Percentiles rank a stretch among this genome's conserved stretches.
Evolutionary conservation across 1,140 invertebrate genomes (phyloP).

Genomic region (Paraescarpia echinospica): DNA sequence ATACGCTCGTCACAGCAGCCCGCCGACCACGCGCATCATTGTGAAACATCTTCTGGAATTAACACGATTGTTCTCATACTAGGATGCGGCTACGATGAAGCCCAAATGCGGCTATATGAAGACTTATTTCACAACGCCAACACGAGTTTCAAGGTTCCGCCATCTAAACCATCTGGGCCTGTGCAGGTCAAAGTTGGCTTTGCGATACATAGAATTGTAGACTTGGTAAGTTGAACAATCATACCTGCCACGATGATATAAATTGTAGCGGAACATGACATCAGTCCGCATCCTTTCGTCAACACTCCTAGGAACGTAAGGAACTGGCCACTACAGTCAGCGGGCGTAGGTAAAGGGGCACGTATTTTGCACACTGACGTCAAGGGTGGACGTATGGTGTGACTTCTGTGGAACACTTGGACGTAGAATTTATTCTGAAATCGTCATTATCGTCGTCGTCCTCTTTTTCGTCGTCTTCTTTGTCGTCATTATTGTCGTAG

Average conservation of each 20-base stretch:
- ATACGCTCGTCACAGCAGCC: neutral
- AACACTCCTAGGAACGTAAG: no score
- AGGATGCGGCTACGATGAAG: neutral
- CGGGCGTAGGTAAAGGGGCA: no score
- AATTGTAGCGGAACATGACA: no score
- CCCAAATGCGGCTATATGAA: neutral
- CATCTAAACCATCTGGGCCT: neutral
- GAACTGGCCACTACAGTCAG: no score
- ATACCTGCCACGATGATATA: neutral
- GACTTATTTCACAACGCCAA: neutral
- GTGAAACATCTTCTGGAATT: neutral
- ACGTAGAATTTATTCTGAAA: no score
- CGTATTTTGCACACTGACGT: no score
- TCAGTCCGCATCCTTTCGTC: no score
- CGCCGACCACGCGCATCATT: neutral
- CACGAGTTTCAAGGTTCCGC: neutral
- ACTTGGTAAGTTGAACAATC: neutral
- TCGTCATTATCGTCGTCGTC: no score
- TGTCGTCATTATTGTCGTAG: no score
- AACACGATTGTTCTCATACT: neutral
- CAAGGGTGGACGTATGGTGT: no score
- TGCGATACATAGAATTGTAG: neutral
- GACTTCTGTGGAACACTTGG: no score
- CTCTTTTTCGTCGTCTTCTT: no score
- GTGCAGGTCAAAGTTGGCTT: neutral